These are phyloP conservation scores for Meloidogyne chitwoodi DNA, from an alignment of 1,140 invertebrate species.

Conservation along the genomic window DNA sequence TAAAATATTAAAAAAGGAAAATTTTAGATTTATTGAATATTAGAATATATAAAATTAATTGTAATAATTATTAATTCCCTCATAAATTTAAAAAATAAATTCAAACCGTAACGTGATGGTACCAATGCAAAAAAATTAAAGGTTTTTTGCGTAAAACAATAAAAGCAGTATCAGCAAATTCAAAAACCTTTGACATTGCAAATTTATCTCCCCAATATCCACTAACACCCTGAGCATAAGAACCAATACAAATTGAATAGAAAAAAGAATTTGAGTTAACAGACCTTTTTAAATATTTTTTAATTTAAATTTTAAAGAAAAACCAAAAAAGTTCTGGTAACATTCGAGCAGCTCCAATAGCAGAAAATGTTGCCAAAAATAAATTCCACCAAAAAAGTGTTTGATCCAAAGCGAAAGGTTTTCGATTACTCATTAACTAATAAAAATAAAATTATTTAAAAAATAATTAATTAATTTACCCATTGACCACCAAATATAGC, in stretches of 20 bases:
- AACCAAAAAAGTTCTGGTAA: slow-evolving; percentile 55
- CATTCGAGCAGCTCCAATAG: slow-evolving; percentile 67
- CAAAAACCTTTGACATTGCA: slow-evolving; percentile 58
- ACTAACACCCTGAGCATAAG: slow-evolving; percentile 76
- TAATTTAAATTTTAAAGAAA: slow-evolving; percentile 73
- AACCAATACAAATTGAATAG: slow-evolving; percentile 61
- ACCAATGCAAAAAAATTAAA: slow-evolving; percentile 58
- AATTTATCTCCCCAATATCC: slow-evolving; percentile 79
- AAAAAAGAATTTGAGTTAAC: slow-evolving; percentile 51
- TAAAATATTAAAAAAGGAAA: too few species aligned
- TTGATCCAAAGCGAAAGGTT: slow-evolving; percentile 64
- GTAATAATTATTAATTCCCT: too few species aligned
- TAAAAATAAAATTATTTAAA: slow-evolving; percentile 71
- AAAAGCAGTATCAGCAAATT: slow-evolving; percentile 56
- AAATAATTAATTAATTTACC: slow-evolving; percentile 71
- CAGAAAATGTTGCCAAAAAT: slow-evolving; percentile 79
- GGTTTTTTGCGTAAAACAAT: slow-evolving; percentile 58
- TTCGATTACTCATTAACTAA: slow-evolving; percentile 55
- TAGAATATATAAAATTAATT: too few species aligned
- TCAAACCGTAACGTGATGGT: slow-evolving; percentile 64
- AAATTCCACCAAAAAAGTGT: slow-evolving; percentile 94
- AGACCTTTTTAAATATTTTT: slow-evolving; percentile 62
- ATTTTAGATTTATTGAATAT: too few species aligned
- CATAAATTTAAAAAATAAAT: slow-evolving; percentile 61
- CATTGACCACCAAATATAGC: slow-evolving; percentile 82